A percentile compares a stretch with the other conserved stretches of the same genome.
These are phyloP conservation scores for Ascaphus truei DNA, from an alignment of 2,113 vertebrate genomes.

Conservation along the genomic window DNA sequence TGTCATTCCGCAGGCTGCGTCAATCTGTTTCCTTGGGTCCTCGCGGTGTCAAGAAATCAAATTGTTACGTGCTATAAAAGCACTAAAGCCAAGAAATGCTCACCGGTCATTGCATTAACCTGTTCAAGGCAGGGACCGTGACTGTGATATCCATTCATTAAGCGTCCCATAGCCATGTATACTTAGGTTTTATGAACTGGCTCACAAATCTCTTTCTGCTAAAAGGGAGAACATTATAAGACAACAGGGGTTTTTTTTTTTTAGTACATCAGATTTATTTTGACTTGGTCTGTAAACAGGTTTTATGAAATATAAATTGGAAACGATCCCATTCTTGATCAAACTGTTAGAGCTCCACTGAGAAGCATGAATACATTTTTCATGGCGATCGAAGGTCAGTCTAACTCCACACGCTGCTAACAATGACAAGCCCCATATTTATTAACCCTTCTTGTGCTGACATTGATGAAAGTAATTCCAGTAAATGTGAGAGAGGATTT, in stretches of 20 bases:
- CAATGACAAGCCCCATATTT: neutral
- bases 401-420: no score
- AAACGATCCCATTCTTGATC: neutral
- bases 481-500: no score
- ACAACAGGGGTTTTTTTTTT: no score
- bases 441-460: neutral
- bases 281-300: neutral
- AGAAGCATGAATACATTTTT: neutral
- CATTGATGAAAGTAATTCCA: neutral
- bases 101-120: neutral
- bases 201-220: neutral
- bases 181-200: neutral
- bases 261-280: neutral
- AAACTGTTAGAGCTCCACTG: neutral
- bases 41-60: constrained; percentile 4
- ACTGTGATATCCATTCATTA: neutral
- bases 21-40: neutral
- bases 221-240: neutral
- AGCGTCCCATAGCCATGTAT: neutral
- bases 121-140: neutral
- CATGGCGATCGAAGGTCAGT: neutral
- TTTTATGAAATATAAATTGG: constrained; percentile 15
- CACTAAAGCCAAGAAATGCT: neutral
- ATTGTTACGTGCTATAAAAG: neutral
- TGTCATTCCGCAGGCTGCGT: neutral